These are phyloP conservation scores for Dermolepida albohirtum DNA, from an alignment of 2,888 invertebrate species.

Conservation along the genomic window DNA sequence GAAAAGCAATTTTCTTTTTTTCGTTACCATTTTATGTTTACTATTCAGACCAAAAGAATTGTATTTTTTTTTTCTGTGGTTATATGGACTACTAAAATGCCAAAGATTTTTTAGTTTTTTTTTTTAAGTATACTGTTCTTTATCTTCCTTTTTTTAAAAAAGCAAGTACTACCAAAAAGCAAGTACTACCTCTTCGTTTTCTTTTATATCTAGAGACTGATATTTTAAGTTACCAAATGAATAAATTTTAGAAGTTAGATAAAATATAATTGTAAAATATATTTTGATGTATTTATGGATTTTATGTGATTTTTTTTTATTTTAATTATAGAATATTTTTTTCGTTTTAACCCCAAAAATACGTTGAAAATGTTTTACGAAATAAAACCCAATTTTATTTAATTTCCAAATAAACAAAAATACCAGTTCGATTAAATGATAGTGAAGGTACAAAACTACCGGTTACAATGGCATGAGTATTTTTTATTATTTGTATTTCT, in stretches of 20 bases:
- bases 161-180: background rate
- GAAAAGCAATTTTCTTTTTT: constrained; percentile 5
- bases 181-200: background rate
- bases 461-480: background rate
- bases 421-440: no score
- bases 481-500: constrained; percentile 17
- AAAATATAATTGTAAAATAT: no score
- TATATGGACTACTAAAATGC: constrained; percentile 16
- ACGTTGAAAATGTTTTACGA: no score
- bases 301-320: no score
- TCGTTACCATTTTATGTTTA: background rate
- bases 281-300: no score
- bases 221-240: no score
- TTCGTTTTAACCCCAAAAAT: no score
- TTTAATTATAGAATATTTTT: no score
- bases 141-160: constrained; percentile 1
- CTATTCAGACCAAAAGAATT: constrained; percentile 31
- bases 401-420: no score
- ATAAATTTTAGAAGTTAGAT: no score
- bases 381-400: background rate
- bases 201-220: no score
- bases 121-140: background rate
- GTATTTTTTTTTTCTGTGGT: constrained; percentile 8
- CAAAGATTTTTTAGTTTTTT: constrained; percentile 34
- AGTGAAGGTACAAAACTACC: constrained; percentile 4